A percentile compares a stretch with the other conserved stretches of the same genome.
Conservation (phyloP, 2,888 invertebrate species). For the Allolobophora icterica region DNA sequence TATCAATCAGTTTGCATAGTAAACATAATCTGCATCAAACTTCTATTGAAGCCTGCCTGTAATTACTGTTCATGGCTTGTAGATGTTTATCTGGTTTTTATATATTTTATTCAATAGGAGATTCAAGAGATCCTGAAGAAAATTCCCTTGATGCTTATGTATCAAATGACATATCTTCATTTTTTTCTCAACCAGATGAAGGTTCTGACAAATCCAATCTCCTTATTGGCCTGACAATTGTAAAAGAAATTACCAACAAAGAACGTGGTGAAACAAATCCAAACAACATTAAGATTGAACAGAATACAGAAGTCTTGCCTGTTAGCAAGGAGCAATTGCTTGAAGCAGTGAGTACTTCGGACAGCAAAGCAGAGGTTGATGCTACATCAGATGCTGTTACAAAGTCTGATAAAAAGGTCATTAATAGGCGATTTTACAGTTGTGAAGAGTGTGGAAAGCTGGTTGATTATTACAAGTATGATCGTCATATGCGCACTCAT, state of each 20-base stretch:
- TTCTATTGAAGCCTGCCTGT: background rate
- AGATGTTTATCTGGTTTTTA: background rate
- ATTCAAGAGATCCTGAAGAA: background rate
- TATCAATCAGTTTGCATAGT: too few relatives aligned
- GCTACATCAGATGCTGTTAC: background rate
- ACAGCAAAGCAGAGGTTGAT: background rate
- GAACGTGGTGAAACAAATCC: background rate
- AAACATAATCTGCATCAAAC: background rate
- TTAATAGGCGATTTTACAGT: background rate
- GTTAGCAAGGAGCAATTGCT: too few relatives aligned
- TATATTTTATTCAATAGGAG: background rate
- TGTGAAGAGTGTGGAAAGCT: conserved; percentile 25
- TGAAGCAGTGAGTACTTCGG: background rate
- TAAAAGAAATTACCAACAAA: background rate
- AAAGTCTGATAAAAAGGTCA: conserved; percentile 19
- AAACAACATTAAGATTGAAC: background rate
- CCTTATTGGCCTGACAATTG: background rate
- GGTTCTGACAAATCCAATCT: conserved; percentile 10
- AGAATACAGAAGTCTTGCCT: background rate
- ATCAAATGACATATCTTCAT: background rate
- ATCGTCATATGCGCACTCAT: conserved; percentile 26
- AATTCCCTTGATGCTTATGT: background rate
- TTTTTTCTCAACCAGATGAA: background rate
- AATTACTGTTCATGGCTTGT: background rate
- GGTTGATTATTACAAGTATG: conserved; percentile 18